Conservation (phyloP, 2,113 vertebrate genomes). For the Cynoglossus semilaevis region DNA sequence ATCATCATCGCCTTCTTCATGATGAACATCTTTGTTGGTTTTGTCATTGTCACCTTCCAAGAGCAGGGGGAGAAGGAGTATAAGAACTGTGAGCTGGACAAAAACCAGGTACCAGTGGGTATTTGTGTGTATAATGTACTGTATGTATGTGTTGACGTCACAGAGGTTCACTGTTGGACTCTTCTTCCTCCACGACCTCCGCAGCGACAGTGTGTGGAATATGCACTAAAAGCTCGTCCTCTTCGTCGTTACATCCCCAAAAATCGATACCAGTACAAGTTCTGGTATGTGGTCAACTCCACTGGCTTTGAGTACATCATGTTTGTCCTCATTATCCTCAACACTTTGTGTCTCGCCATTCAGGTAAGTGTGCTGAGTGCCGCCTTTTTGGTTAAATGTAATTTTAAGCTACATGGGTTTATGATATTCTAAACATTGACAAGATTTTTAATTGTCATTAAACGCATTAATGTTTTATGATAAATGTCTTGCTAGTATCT, state of each 20-base stretch:
- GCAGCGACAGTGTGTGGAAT: constrained; percentile 98
- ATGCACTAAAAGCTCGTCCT: constrained; percentile 94
- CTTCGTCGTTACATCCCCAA: constrained; percentile 96
- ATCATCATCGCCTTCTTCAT: constrained; percentile 99
- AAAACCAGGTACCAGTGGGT: constrained; percentile 88
- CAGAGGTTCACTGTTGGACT: not conserved
- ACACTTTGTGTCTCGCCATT: constrained; percentile 97
- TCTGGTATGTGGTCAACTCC: constrained; percentile 99
- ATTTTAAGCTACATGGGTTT: too few relatives aligned
- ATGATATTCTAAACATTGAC: too few relatives aligned
- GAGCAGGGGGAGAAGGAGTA: constrained; percentile 99
- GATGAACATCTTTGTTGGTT: constrained; percentile 99
- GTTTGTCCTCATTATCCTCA: constrained; percentile 99
- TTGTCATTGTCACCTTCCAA: constrained; percentile 98
- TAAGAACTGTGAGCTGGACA: constrained; percentile 99
- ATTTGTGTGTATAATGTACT: not conserved
- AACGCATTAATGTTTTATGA: too few relatives aligned
- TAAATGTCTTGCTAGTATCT: too few relatives aligned
- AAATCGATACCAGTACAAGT: constrained; percentile 98
- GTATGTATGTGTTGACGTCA: not conserved
- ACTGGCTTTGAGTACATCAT: constrained; percentile 98
- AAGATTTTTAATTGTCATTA: too few relatives aligned
- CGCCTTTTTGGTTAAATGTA: not conserved
- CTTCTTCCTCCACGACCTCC: constrained; percentile 1
- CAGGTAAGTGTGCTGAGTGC: constrained; percentile 81